Conservation (phyloP, 2,113 vertebrate species). For the Accipiter virgatus region DNA sequence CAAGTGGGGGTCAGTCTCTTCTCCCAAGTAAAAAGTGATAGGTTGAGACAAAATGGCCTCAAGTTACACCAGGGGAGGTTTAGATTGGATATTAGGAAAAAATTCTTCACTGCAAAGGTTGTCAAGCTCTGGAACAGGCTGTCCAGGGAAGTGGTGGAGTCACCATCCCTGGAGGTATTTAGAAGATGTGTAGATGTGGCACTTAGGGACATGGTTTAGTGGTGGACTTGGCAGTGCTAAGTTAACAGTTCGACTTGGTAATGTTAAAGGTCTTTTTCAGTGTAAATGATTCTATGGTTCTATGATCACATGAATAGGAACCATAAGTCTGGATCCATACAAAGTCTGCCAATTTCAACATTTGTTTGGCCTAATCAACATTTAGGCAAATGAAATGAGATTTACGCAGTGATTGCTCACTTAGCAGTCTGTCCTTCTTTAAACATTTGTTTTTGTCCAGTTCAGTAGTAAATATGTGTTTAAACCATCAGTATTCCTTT, state of each 20-base stretch:
- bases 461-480: background rate
- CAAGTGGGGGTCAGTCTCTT: background rate
- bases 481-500: background rate
- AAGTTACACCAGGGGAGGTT: background rate
- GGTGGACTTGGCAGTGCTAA: background rate
- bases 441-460: background rate
- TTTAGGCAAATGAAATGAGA: background rate
- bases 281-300: background rate
- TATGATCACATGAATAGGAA: background rate
- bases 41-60: background rate
- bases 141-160: no score
- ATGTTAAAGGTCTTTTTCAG: background rate
- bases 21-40: background rate
- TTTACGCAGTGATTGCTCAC: background rate
- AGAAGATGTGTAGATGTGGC: background rate
- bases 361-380: background rate
- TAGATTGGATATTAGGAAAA: background rate
- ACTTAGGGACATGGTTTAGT: background rate
- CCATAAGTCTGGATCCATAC: background rate
- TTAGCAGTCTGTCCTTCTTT: background rate
- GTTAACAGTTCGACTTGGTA: background rate
- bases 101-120: no score
- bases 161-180: background rate
- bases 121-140: background rate
- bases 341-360: background rate